Base-by-base conservation (phyloP, 2,113 vertebrate species). In the Carettochelys insculpta region DNA sequence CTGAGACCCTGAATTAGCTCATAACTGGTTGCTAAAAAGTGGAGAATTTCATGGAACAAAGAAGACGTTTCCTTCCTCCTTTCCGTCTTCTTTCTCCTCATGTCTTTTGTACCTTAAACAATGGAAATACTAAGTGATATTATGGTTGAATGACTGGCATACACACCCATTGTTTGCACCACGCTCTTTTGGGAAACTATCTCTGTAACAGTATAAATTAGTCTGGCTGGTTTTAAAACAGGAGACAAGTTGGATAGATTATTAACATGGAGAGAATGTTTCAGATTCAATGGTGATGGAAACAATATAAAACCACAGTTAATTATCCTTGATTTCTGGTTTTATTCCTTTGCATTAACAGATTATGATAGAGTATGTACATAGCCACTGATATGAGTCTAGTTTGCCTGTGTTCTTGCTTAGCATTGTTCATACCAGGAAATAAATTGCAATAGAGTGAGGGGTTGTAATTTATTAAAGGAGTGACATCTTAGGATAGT, bases 71-170 rank as follows among this genome's bases (percentile, higher is more conserved):
- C 11, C 75, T 89, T 86, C n/a, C 80, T 88, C 91, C 73, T 77
- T 73, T 68, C 31, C 34, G n/a, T 29, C 89, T 90, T 94, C 77
- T 45, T 92, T 53, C 75, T 88, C 22, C n/a, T 79, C 53, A 14
- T 75, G 92, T 95, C 71, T 56, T 92, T 93, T 95, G 87, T 79
- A 38, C n/a, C 61, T 58, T 68, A 68, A 68, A n/a, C 80, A 92
- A 47, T 29, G 24, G 16, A 73, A 43, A 43, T 92, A 82, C 48
- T 77, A 85, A n/a, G 25, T 82, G 73, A 14, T 82, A 5, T 51
- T 38, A 85, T 17, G 34, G 61, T 38, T 65, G 38, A 65, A n/a
- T 8, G 17, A 65, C 19, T 38, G 61, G 61, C n/a, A 38, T n/a
- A 38, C n/a, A 65, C 34, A 68, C n/a, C n/a, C 77, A 82, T 86